phyloP scores from a whole-genome alignment of 2,797 vertebrate genomes.

The Mormyrops attenuatus region DNA sequence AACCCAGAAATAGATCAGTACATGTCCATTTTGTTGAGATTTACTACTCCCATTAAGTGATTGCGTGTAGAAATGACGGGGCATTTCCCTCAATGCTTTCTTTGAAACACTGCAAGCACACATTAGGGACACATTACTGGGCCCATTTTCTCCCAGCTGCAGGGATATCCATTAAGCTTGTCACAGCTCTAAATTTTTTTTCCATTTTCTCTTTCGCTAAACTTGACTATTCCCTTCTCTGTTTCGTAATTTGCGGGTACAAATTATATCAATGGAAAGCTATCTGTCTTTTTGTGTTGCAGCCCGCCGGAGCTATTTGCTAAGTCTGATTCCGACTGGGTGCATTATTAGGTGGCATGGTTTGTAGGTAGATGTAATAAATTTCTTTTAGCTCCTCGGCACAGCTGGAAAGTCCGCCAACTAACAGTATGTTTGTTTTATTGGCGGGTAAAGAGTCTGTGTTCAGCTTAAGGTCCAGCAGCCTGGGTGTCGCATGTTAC shows the following conservation, averaged over 20 bases:
- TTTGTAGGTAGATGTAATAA: constrained; percentile 63
- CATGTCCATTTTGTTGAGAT: constrained; percentile 83
- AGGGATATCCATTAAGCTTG: constrained; percentile 78
- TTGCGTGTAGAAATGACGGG: constrained; percentile 83
- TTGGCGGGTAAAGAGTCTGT: constrained; percentile 15
- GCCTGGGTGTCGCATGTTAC: not conserved
- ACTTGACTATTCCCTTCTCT: constrained; percentile 76
- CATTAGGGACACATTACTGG: constrained; percentile 69
- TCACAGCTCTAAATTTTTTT: constrained; percentile 69
- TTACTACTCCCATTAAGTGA: constrained; percentile 89
- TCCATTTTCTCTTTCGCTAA: constrained; percentile 78
- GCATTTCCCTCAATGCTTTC: constrained; percentile 78
- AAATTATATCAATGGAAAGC: constrained; percentile 74
- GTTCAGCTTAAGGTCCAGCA: not conserved
- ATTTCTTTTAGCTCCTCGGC: constrained; percentile 46
- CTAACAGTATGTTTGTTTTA: constrained; percentile 44
- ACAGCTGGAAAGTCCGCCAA: constrained; percentile 45
- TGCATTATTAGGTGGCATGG: constrained; percentile 67
- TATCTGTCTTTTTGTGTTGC: constrained; percentile 64
- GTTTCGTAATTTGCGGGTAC: constrained; percentile 69
- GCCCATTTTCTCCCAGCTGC: constrained; percentile 67
- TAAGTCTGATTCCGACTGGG: constrained; percentile 71
- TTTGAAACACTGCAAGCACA: constrained; percentile 71
- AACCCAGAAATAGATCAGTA: constrained; percentile 78
- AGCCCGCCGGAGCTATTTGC: constrained; percentile 63